These are phyloP conservation scores for Melanostoma mellinum DNA, from an alignment of 2,888 invertebrate species.

Conservation along the genomic window DNA sequence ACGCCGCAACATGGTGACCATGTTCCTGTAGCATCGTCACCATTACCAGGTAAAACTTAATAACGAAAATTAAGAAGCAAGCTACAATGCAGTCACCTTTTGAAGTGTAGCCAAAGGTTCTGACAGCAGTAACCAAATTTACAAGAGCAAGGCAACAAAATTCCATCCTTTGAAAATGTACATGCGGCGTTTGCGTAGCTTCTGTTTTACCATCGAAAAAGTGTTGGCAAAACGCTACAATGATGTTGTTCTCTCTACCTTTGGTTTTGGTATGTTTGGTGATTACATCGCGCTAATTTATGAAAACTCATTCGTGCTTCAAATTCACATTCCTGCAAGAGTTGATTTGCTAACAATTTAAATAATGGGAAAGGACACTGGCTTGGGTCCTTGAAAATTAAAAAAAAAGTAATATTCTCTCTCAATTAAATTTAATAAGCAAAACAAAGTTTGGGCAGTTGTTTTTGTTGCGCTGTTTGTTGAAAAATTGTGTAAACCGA, in stretches of 20 bases:
- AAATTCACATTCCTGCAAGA: no score
- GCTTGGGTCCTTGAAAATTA: no score
- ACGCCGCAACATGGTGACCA: slow-evolving; percentile 54
- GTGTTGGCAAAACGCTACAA: slow-evolving; percentile 47
- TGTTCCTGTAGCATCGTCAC: slow-evolving; percentile 58
- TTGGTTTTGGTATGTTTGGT: no score
- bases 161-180: not conserved
- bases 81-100: slow-evolving; percentile 13
- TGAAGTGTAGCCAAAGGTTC: slow-evolving; percentile 39
- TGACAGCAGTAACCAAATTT: slow-evolving; percentile 39
- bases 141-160: slow-evolving; percentile 11
- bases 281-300: slow-evolving; percentile 16
- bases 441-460: no score
- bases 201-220: slow-evolving; percentile 8
- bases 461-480: no score
- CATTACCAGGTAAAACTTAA: slow-evolving; percentile 48
- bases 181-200: not conserved
- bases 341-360: no score
- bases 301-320: no score
- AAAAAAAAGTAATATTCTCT: no score
- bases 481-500: no score
- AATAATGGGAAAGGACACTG: no score
- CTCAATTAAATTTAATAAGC: no score
- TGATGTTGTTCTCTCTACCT: slow-evolving; percentile 5
- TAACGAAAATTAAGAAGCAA: slow-evolving; percentile 61